A percentile compares a stretch with the other conserved stretches of the same genome.
Conservation (phyloP, 2,888 invertebrate species). For the Galerucella calmariensis region DNA sequence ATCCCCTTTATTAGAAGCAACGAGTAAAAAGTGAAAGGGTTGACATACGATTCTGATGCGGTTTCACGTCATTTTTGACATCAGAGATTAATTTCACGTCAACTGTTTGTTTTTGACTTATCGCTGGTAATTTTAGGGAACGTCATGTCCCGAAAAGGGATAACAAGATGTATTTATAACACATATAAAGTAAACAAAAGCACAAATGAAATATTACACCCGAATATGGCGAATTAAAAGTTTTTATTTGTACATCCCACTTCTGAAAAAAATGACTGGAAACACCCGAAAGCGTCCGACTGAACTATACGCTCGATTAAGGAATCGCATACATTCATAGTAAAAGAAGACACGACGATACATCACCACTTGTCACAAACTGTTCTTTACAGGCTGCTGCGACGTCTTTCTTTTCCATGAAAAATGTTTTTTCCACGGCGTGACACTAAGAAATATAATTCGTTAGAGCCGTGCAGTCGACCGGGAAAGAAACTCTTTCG, state of each 20-base stretch:
- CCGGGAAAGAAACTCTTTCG: conserved; percentile 40
- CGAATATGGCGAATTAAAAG: neutral
- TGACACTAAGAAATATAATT: conserved; percentile 34
- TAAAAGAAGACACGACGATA: conserved; percentile 27
- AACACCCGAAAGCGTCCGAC: conserved; percentile 2
- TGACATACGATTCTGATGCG: neutral
- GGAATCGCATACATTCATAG: conserved; percentile 8
- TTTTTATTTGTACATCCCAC: neutral
- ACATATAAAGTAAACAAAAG: conserved; percentile 20
- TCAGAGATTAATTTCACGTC: conserved; percentile 18
- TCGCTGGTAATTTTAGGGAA: neutral
- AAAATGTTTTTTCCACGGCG: conserved; percentile 36
- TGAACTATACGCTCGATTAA: conserved; percentile 19
- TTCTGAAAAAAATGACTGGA: conserved; percentile 5
- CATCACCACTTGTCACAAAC: conserved; percentile 32
- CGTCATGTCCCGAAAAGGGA: neutral
- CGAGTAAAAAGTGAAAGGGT: conserved; percentile 17
- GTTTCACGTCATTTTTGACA: conserved; percentile 25
- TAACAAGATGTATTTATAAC: conserved; percentile 27
- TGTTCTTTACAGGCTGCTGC: neutral
- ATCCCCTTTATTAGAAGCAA: neutral
- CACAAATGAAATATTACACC: conserved; percentile 21
- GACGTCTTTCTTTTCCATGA: conserved; percentile 24
- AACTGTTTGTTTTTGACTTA: conserved; percentile 15
- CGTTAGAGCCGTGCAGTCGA: conserved; percentile 36